phyloP scores from a whole-genome alignment of 2,797 vertebrate species.

The Hydrophis major region DNA sequence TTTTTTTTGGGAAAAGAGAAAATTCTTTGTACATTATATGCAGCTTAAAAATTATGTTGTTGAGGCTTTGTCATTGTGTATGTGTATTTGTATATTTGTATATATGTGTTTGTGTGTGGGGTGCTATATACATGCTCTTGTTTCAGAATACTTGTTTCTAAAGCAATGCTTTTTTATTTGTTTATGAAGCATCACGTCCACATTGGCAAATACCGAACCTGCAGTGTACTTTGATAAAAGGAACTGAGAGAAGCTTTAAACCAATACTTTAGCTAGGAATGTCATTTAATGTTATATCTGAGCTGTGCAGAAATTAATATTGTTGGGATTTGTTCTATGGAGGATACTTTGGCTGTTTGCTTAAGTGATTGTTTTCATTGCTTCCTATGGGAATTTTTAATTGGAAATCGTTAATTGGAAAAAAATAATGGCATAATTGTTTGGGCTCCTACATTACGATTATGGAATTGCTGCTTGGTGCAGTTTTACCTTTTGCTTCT shows the following conservation, averaged over 20 bases:
- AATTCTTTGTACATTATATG: background rate
- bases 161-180: background rate
- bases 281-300: background rate
- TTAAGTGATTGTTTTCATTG: background rate
- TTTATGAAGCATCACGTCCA: background rate
- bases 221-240: background rate
- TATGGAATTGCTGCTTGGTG: background rate
- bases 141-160: background rate
- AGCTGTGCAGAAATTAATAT: background rate
- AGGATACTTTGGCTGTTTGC: background rate
- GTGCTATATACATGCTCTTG: background rate
- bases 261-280: background rate
- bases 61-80: background rate
- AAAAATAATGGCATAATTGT: background rate
- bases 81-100: background rate
- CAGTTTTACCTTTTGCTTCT: background rate
- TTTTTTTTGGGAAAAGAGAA: background rate
- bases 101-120: background rate
- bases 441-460: background rate
- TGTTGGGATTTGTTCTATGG: background rate
- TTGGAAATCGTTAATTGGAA: background rate
- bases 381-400: background rate
- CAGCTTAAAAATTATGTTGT: background rate
- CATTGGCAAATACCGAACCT: background rate
- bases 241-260: background rate